Evolutionary conservation across 2,113 vertebrate species (phyloP), one percentile per base, ranked within the genome.

Genomic region (Leptocoma aspasia): DNA sequence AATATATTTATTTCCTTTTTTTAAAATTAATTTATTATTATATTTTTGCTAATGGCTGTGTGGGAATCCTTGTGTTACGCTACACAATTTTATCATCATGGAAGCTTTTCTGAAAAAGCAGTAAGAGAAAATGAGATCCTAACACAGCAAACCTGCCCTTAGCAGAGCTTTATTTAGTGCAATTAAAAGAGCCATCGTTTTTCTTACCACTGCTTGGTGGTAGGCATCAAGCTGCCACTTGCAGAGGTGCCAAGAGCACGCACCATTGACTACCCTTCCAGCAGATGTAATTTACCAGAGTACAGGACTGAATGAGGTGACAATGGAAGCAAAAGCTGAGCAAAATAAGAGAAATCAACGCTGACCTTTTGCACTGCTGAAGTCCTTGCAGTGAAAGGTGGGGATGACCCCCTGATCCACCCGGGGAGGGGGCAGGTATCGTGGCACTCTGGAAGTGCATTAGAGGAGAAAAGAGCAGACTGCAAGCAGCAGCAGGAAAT

Each of bases 401-500:
- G 30, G 59, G 37, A 89, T n/a, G 23, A 56, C 12, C 19, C 45
- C 23, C 24, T 50, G 23, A 31, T 91, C 64, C 10, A 3, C 45
- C 11, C 2, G 5, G 13, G 37, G 68, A 92, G 30, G 30, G 42
- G 45, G n/a, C 41, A 76, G 57, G n/a, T 49, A 92, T 42, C 28
- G 11, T 28, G 65, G 30, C 45, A 35, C 63, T 90, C 54, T 90
- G 66, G 33, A 86, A 79, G 10, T 16, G 12, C 26, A 15, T 91
- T 89, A 59, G 37, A 2, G 1, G 50, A 57, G 56, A 47, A 79
- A 86, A 88, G 49, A 91, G 76, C 86, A 93, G 90, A 64, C 92
- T 91, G 93, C 47, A 91, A 72, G 56, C 76, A 96, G 75, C 82
- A 94, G 89, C 69, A 94, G 79, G 84, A 90, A 94, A 91, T 81